Evolutionary conservation across 92 coral and sea anemone species (phyloP), one percentile per base, ranked within the genome.

Genomic region (Epizoanthus illoricatus): DNA sequence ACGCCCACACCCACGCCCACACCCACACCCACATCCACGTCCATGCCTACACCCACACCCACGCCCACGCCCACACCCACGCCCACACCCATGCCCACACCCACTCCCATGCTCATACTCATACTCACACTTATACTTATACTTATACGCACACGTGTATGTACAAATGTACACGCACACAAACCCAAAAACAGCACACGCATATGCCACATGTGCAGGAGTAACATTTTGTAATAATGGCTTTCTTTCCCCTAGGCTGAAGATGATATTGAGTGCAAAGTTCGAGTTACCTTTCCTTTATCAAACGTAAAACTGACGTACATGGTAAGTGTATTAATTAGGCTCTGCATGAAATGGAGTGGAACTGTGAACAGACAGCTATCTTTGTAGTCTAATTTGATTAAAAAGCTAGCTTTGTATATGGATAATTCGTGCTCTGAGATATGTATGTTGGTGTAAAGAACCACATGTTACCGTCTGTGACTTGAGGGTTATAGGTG

Each of bases 201-300:
- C 1, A 28, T 28, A 28, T 28, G 33, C 33, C 33, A 28, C 33
- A 28, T 28, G 33, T 28, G 33, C 9, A 47, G 10, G 55, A 5
- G 10, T 47, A 11, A 6, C 10, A 41, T 66, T 65, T 61, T 55
- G 47, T 84, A 56, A 7, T 57, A 55, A 17, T 65, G 18, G 18
- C n/a, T 20, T 62, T 56, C 3, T 70, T 42, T 23, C 36, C 75
- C 10, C 0, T 64, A 95, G 98, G 91, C 98, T 73, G 98, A 94
- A 33, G 89, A 83, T 0, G 75, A 81, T 33, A 91, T 95, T 42
- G 79, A 83, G 8, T 88, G 86, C 58, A 76, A 84, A 15, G 81
- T 93, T 40, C 69, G 76, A 20, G 78, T 91, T 33, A 91, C 89
- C 5, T 90, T 91, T 65, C 54, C 85, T 15, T 55, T 95, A 33